Base-by-base conservation (phyloP, 2,797 vertebrate species). In the Tolypeutes matacus region DNA sequence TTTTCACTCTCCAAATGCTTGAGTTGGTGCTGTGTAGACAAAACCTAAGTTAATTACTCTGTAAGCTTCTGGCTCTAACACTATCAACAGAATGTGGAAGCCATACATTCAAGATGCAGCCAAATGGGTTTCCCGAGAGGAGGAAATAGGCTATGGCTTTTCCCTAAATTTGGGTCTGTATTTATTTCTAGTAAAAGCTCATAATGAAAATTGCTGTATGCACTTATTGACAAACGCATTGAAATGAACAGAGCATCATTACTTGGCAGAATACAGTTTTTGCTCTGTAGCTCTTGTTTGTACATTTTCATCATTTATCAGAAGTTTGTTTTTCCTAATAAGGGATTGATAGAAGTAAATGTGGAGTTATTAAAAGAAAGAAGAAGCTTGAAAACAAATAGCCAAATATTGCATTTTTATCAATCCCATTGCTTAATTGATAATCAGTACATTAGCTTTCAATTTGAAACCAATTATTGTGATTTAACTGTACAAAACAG, bases 301-400 rank as follows among this genome's bases (percentile, higher is more conserved):
- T 93, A 17, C 83, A 60, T 96, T 96, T 97, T 96, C 46, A 76
- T 92, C 86, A 56, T 83, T 27, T 92, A 92, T 60, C 87, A 94
- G 93, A 93, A 97, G 65, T 95, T 96, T 96, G 94, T 96, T 97
- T 97, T 97, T 97, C 82, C 89, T 95, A 96, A 93, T 95, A 93
- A 95, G 92, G 95, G 95, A 94, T 65, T 76, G 9, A 58, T 82
- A 95, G 96, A 94, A 94, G 94, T n/a, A 67, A 96, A 86, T 86
- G 31, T 2, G 87, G 81, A 96, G 80, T 83, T 83, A 86, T 89
- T 62, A 15, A 56, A 96, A 97, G 91, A 95, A 90, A 29, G 93
- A 86, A 94, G 96, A 97, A 20, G 80, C 95, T 80, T 89, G 81
- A 93, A 97, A 97, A 94, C 80, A 76, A 95, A 14, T 91, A 94